phyloP scores from a whole-genome alignment of 2,888 invertebrate species.

The Napeogenes inachia region DNA sequence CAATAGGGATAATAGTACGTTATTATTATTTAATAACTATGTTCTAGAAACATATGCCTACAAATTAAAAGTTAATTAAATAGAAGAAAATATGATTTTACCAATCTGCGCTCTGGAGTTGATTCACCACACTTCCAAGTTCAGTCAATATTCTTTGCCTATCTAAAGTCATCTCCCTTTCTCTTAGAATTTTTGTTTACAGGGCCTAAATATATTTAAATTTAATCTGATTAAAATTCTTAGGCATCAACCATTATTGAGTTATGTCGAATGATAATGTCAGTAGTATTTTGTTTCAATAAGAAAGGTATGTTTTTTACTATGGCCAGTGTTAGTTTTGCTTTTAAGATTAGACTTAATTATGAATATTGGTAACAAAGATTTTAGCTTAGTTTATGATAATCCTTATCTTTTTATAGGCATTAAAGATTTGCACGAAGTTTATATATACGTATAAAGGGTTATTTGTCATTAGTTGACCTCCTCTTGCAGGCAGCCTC shows the following conservation, averaged over 20 bases:
- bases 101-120: conserved; percentile 69
- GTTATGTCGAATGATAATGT: conserved; percentile 1
- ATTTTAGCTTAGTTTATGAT: no score
- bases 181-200: conserved; percentile 17
- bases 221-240: not conserved
- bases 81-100: conserved; percentile 32
- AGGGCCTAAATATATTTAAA: conserved; percentile 12
- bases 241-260: conserved; percentile 3
- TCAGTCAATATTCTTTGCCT: conserved; percentile 65
- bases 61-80: not conserved
- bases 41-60: not conserved
- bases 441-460: no score
- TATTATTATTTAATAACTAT: not conserved
- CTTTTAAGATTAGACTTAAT: no score
- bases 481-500: no score
- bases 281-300: not conserved
- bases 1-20: conserved; percentile 31
- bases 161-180: conserved; percentile 56
- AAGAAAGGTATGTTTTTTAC: not conserved
- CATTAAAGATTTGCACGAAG: no score
- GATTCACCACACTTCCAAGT: conserved; percentile 67
- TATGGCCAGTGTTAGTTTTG: not conserved
- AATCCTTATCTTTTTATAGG: no score
- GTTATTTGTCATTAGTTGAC: no score
- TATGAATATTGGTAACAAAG: not conserved